phyloP scores from a whole-genome alignment of 2,797 vertebrate species.

The Helostoma temminkii region DNA sequence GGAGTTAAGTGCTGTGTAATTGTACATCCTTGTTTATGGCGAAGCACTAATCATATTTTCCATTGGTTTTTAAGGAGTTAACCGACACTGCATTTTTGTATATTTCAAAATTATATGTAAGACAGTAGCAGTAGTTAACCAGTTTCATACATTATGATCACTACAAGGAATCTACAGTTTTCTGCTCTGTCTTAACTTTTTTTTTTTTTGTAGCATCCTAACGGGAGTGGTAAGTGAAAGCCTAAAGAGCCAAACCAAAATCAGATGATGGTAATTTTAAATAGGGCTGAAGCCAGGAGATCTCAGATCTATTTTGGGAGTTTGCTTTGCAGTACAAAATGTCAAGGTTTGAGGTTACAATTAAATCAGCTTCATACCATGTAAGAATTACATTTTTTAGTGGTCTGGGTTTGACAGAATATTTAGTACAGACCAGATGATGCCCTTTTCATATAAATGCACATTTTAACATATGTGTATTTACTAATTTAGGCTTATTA shows the following conservation, averaged over 20 bases:
- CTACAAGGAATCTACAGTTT: conserved; percentile 4
- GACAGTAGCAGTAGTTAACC: neutral
- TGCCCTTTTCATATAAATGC: too few species aligned
- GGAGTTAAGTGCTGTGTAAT: conserved; percentile 45
- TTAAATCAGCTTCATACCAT: conserved; percentile 24
- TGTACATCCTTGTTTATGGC: conserved; percentile 49
- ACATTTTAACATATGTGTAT: conserved; percentile 1
- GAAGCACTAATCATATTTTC: conserved; percentile 34
- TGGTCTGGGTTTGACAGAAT: conserved; percentile 9
- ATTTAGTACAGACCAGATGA: neutral
- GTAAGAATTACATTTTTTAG: conserved; percentile 14
- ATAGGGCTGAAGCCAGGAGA: conserved; percentile 43
- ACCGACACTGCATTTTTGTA: neutral
- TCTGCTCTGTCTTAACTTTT: conserved; percentile 9
- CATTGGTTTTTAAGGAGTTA: conserved; percentile 13
- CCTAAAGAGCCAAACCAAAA: conserved; percentile 54
- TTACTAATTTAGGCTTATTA: neutral
- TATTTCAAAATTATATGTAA: conserved; percentile 13
- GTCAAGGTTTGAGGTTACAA: conserved; percentile 24
- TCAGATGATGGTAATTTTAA: conserved; percentile 63
- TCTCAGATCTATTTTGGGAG: conserved; percentile 39
- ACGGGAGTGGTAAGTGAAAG: conserved; percentile 46
- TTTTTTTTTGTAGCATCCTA: conserved; percentile 33
- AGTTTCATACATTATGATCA: conserved; percentile 20
- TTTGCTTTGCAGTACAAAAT: conserved; percentile 43